phyloP scores from a whole-genome alignment of 92 coral and sea anemone species.

The Micromussa lordhowensis region DNA sequence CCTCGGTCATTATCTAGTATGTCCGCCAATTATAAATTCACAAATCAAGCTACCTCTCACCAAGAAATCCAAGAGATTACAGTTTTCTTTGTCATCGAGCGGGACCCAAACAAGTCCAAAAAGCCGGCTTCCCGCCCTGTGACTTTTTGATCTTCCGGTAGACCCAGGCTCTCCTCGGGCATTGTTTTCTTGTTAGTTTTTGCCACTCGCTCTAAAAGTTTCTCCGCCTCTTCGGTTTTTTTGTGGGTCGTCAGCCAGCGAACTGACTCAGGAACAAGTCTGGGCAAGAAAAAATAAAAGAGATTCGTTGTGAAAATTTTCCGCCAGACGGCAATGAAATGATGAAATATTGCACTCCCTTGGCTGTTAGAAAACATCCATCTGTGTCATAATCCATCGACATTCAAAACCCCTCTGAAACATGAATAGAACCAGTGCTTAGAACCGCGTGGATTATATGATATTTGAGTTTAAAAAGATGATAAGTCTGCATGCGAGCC shows the following conservation, averaged over 20 bases:
- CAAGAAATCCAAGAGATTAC: constrained; percentile 93
- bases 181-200: constrained; percentile 80
- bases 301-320: background rate
- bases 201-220: constrained; percentile 74
- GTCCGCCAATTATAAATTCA: background rate
- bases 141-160: constrained; percentile 71
- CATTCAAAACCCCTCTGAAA: too few relatives aligned
- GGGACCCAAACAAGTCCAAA: constrained; percentile 79
- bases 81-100: constrained; percentile 85
- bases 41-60: constrained; percentile 44
- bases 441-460: too few relatives aligned
- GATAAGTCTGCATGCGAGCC: too few relatives aligned
- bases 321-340: background rate
- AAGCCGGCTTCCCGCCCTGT: constrained; percentile 67
- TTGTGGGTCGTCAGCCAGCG: constrained; percentile 91
- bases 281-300: background rate
- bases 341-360: background rate
- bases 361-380: too few relatives aligned
- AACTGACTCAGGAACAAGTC: constrained; percentile 91
- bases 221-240: constrained; percentile 69
- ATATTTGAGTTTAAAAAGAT: too few relatives aligned
- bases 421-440: too few relatives aligned
- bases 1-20: too few relatives aligned
- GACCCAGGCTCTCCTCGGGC: constrained; percentile 77
- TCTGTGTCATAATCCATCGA: too few relatives aligned